These are phyloP conservation scores for Echinops telfairi DNA, from an alignment of 2,113 vertebrate genomes.

Conservation along the genomic window DNA sequence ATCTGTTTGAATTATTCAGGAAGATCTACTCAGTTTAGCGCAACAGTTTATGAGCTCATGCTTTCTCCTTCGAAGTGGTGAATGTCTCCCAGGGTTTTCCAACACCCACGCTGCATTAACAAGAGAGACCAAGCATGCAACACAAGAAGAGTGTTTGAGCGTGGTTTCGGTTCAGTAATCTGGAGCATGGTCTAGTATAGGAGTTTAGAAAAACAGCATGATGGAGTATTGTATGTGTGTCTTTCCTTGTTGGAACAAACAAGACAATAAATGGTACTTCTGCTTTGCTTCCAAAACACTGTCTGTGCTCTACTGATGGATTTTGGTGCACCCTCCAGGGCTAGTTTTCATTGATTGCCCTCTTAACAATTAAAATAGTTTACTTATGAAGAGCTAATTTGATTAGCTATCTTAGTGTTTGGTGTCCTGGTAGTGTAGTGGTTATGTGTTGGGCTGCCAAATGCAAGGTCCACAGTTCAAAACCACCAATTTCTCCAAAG, in stretches of 20 bases:
- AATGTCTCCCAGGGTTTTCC: neutral
- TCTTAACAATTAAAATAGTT: conserved; percentile 1
- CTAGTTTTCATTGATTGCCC: neutral
- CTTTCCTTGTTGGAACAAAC: neutral
- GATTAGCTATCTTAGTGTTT: neutral
- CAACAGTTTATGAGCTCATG: neutral
- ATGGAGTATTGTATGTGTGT: neutral
- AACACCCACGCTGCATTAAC: neutral
- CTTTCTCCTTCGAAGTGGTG: neutral
- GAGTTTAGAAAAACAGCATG: neutral
- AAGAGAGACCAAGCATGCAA: neutral
- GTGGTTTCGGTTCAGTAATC: neutral
- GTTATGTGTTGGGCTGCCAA: too few species aligned
- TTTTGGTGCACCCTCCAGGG: neutral
- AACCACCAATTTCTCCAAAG: too few species aligned
- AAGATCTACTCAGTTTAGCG: conserved; percentile 47
- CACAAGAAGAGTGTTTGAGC: conserved; percentile 21
- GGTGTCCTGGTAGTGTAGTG: too few species aligned
- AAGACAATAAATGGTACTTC: neutral
- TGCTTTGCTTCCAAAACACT: neutral
- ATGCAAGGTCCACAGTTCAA: too few species aligned
- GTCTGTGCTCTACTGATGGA: neutral
- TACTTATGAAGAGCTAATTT: conserved; percentile 2
- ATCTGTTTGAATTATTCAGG: neutral
- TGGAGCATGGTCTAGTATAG: conserved; percentile 6